Conservation (phyloP, 1,140 invertebrate species). For the Diabrotica virgifera region DNA sequence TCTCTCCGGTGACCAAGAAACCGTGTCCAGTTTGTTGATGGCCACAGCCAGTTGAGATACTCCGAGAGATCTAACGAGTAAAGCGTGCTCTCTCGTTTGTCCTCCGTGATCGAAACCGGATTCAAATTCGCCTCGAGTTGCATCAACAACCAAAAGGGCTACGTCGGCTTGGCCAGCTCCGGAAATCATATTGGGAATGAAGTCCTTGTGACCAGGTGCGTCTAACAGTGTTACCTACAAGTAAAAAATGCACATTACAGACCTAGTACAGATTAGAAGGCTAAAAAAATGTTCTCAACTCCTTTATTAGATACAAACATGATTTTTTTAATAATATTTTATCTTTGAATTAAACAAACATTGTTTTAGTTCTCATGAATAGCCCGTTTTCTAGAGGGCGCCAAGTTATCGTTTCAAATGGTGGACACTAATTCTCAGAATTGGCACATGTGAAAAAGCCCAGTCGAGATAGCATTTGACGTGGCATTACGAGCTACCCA, state of each 20-base stretch:
- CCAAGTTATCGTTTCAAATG: no score
- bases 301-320: no score
- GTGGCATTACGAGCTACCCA: no score
- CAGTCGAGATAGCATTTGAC: no score
- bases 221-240: conserved; percentile 78
- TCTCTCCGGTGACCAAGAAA: conserved; percentile 68
- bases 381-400: no score
- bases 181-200: conserved; percentile 99
- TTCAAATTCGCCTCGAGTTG: conserved; percentile 95
- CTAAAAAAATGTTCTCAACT: no score
- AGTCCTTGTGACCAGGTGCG: conserved; percentile 97
- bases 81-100: conserved; percentile 95
- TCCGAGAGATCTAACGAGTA: conserved; percentile 88
- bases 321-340: no score
- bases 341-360: no score
- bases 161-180: conserved; percentile 97
- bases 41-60: conserved; percentile 83
- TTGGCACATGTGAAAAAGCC: no score
- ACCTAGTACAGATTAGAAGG: no score
- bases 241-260: not conserved
- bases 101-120: conserved; percentile 97
- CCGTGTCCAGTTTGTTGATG: conserved; percentile 84
- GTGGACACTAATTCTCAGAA: no score
- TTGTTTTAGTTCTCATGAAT: no score
- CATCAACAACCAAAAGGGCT: conserved; percentile 93